Base-by-base conservation (phyloP, 2,888 invertebrate genomes). In the Sphecodes monilicornis region DNA sequence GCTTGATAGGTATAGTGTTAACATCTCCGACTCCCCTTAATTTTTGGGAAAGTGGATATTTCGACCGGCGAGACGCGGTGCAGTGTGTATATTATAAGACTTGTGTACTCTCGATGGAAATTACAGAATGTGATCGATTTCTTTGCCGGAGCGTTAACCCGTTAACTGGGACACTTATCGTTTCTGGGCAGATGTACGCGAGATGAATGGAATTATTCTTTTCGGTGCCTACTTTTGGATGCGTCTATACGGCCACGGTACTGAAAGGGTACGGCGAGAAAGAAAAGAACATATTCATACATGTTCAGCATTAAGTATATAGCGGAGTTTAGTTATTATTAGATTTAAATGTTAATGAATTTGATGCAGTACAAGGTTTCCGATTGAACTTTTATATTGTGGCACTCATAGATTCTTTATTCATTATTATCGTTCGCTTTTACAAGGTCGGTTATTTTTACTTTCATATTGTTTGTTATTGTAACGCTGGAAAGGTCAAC, bases 1-100 rank as follows among this genome's bases (percentile, higher is more conserved):
- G n/a, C n/a, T n/a, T n/a, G n/a, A n/a, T n/a, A n/a, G n/a, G n/a
- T n/a, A n/a, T n/a, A n/a, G n/a, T n/a, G n/a, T n/a, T n/a, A n/a
- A 0, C 10, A 18, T 64, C 32, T 64, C n/a, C 22, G 68, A n/a
- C 68, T 68, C 36, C 66, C 66, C 36, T 66, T 66, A 32, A 36
- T n/a, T 41, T 68, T 57, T 80, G 11, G 22, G 68, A 39, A 76
- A 64, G 73, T 16, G 50, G 68, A 64, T 46, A 50, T 41, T 43
- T 29, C 32, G 43, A 36, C 32, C 32, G 70, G 36, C 68, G 69
- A 64, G 70, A 29, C n/a, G 54, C 64, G 64, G 26, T 57, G 46
- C 36, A 43, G 66, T 43, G 64, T 54, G n/a, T 46, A 66, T 76
- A 68, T 6, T 36, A 50, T 68, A 50, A 18, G 3, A 75, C 39